Conservation (phyloP, 1,140 invertebrate genomes). For the Brachionus calyciflorus region DNA sequence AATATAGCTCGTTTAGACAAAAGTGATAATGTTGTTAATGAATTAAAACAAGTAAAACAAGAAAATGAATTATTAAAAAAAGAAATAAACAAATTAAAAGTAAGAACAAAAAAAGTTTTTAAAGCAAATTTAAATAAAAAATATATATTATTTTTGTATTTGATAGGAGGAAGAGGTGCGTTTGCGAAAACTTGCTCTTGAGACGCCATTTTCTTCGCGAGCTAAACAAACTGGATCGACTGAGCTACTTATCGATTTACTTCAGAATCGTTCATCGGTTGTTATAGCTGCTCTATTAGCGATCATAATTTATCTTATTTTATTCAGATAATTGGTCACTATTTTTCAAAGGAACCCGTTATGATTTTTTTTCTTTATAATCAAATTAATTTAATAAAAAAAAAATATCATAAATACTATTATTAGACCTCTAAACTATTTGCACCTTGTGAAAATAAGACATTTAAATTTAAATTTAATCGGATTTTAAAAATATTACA, state of each 20-base stretch:
- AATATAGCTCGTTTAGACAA: constrained; percentile 8
- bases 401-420: no score
- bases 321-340: constrained; percentile 37
- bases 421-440: no score
- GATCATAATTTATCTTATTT: constrained; percentile 39
- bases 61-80: constrained; percentile 34
- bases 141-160: not conserved
- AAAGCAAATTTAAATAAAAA: not conserved
- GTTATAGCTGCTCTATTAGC: constrained; percentile 28
- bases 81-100: constrained; percentile 39
- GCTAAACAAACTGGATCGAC: not conserved
- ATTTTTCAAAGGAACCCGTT: no score
- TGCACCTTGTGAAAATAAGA: no score
- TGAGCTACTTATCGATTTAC: constrained; percentile 12
- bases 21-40: constrained; percentile 33
- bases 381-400: no score
- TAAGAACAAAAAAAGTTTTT: not conserved
- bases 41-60: constrained; percentile 32
- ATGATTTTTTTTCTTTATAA: no score
- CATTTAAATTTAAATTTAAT: no score
- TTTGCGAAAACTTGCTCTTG: constrained; percentile 18
- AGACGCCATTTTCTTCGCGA: not conserved
- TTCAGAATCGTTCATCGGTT: constrained; percentile 32
- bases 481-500: no score
- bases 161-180: constrained; percentile 32